phyloP scores from a whole-genome alignment of 2,888 invertebrate genomes.

The Lagria hirta region DNA sequence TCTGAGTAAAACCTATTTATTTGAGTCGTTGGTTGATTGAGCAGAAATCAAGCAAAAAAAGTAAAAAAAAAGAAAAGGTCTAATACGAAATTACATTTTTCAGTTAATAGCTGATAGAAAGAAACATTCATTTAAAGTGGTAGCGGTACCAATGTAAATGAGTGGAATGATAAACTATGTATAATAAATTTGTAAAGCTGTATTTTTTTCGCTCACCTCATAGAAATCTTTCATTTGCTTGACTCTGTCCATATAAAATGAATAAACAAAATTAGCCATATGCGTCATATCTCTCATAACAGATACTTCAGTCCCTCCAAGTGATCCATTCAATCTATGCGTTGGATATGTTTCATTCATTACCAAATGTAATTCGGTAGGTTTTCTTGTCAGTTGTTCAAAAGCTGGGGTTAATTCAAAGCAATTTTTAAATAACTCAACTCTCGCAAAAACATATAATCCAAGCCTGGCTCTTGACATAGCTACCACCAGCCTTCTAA shows the following conservation, averaged over 20 bases:
- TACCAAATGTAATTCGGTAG: slow-evolving; percentile 76
- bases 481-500: slow-evolving; percentile 94
- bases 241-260: slow-evolving; percentile 81
- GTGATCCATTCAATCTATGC: slow-evolving; percentile 58
- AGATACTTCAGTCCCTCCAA: slow-evolving; percentile 57
- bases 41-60: too few relatives aligned
- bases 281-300: slow-evolving; percentile 85
- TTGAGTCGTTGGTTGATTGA: too few relatives aligned
- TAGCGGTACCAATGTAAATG: too few relatives aligned
- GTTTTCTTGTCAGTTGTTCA: slow-evolving; percentile 80
- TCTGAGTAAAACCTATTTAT: too few relatives aligned
- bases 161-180: too few relatives aligned
- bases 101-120: too few relatives aligned
- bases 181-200: too few relatives aligned
- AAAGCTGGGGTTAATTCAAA: slow-evolving; percentile 96
- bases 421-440: slow-evolving; percentile 92
- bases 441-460: slow-evolving; percentile 92
- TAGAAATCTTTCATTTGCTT: slow-evolving; percentile 61
- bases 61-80: too few relatives aligned
- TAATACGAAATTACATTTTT: too few relatives aligned
- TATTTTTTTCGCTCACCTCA: too few relatives aligned
- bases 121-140: too few relatives aligned
- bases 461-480: slow-evolving; percentile 97
- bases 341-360: slow-evolving; percentile 81
- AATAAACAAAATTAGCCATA: slow-evolving; percentile 93